A percentile compares a stretch with the other conserved stretches of the same genome.
phyloP scores from a whole-genome alignment of 1,140 invertebrate species.

The Drosophila mauritiana region DNA sequence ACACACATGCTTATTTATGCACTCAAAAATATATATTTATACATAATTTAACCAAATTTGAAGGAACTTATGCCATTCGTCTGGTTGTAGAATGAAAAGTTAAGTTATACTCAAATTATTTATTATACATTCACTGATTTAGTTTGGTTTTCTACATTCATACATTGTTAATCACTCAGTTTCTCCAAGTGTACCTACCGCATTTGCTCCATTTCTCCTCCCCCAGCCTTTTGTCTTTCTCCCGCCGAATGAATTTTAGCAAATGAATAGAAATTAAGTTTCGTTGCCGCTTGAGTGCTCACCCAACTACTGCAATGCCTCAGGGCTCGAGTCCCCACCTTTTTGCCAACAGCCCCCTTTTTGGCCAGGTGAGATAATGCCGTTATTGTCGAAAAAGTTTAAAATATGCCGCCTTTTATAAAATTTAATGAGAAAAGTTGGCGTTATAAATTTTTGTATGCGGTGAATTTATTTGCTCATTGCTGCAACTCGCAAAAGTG shows the following conservation, averaged over 20 bases:
- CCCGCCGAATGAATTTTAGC: conserved; percentile 69
- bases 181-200: conserved; percentile 21
- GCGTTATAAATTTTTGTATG: conserved; percentile 82
- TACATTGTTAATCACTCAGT: background rate
- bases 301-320: conserved; percentile 70
- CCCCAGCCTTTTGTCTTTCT: conserved; percentile 10
- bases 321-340: conserved; percentile 1
- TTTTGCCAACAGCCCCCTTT: background rate
- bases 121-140: no score
- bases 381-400: conserved; percentile 82
- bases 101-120: no score
- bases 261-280: conserved; percentile 83
- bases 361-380: conserved; percentile 71
- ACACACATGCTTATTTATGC: conserved; percentile 22
- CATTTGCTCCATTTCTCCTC: conserved; percentile 7
- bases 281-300: conserved; percentile 73
- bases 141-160: no score
- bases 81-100: background rate
- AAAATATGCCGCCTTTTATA: conserved; percentile 83
- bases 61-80: no score
- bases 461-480: conserved; percentile 77
- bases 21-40: background rate
- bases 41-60: no score
- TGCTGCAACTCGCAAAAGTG: conserved; percentile 35
- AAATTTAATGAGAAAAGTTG: conserved; percentile 84